Evolutionary conservation across 92 coral and sea anemone species (phyloP), one percentile per base, ranked within the genome.

Genomic region (Micromussa lordhowensis): DNA sequence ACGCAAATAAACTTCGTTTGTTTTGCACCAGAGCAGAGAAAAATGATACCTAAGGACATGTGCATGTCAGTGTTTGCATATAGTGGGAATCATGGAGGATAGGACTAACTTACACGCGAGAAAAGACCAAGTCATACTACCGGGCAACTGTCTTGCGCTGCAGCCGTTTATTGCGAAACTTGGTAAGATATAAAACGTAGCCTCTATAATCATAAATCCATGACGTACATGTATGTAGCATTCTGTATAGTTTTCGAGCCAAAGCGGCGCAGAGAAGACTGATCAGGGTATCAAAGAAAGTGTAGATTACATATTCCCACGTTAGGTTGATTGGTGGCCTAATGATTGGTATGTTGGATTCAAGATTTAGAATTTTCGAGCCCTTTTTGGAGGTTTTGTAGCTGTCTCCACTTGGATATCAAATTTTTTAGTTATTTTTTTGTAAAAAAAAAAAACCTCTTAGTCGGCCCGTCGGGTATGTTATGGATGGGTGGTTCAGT

Each of bases 151-250:
- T 78, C 87, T 93, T 68, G 90, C 91, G n/a, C 71, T 98, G 55
- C 93, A 92, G 83, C 96, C 96, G 34, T 95, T 98, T 82, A 98
- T 98, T 26, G 58, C 96, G 15, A 98, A 98, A 85, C 85, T 98
- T 61, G 98, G 99, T 98, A 78, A 86, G 97, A 38, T 11, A n/a
- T 4, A 30, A 2, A 3, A 4, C 3, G 26, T 12, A 17, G 31
- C 16, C 17, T 17, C 9, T 28, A 0, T 3, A n/a, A n/a, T n/a
- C n/a, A n/a, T n/a, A 44, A 44, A 44, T 44, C 51, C 35, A 22
- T 61, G 26, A 0, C 30, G 13, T 66, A 26, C 68, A 61, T 61
- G 4, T 61, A 3, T 28, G 15, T 26, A 66, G 9, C 4, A 28
- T 32, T 4, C 30, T 32, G 2, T 31, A 79, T 16, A 26, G 30